Evolutionary conservation across 2,888 invertebrate species (phyloP), one percentile per base, ranked within the genome.

Genomic region (Mesochorus sp.): DNA sequence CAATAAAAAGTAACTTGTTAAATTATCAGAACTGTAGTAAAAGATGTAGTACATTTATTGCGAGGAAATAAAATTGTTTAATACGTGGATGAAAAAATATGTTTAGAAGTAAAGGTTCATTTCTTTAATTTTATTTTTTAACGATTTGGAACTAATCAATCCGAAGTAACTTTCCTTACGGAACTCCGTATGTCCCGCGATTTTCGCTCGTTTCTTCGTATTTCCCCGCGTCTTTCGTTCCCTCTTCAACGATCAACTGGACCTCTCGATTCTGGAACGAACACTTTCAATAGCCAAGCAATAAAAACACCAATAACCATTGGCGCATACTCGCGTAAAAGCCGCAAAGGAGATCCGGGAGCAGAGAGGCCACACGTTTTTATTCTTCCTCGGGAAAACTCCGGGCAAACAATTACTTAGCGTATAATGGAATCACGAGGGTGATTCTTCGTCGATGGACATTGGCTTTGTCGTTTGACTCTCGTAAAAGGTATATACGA

Each of bases 381-480:
- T 24, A 37, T 37, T 6, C 37, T 37, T 12, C 82, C 17, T 4
- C 28, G 21, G 39, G 70, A 80, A 66, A 83, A 83, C 79, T 83
- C 83, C 81, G 82, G 80, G 70, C 79, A 85, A 85, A 90, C 90
- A 90, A 90, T 90, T 90, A 90, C 89, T 90, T 90, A 90, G 86
- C 75, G 83, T 72, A 84, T 84, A 84, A 90, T 89, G 86, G 81
- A 80, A 71, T n/a, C 76, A 76, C 80, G 82, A 80, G 83, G 87
- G 84, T 86, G 84, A 88, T 88, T 87, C 86, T 80, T 80, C 62
- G 71, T n/a, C 26, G 28, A 17, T 37, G 8, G 39, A 66, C 31
- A 49, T 62, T 59, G 59, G 66, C 61, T 66, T 70, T 66, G 70
- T 79, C 73, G 66, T n/a, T n/a, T 47, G 70, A 66, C 64, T 70